Percentiles rank a stretch among this genome's conserved stretches.
phyloP scores from a whole-genome alignment of 1,140 invertebrate species.

The Lordiphosa collinella region DNA sequence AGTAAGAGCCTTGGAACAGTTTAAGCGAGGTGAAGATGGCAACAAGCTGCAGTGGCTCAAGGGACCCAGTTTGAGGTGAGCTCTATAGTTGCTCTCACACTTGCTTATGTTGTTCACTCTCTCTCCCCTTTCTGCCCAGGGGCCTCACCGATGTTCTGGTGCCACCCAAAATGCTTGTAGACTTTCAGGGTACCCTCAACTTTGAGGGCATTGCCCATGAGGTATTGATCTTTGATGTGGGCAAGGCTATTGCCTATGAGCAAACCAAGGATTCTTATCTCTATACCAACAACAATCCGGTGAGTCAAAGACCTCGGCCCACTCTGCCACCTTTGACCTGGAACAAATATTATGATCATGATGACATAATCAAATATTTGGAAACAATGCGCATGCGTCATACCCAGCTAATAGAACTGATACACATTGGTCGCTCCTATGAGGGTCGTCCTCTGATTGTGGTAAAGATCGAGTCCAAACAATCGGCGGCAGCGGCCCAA shows the following conservation, averaged over 20 bases:
- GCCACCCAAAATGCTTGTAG: conserved; percentile 83
- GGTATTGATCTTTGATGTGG: conserved; percentile 86
- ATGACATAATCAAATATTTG: conserved; percentile 84
- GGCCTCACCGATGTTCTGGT: conserved; percentile 86
- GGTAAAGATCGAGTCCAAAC: conserved; percentile 69
- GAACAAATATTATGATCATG: conserved; percentile 85
- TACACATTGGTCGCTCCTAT: conserved; percentile 86
- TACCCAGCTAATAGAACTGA: conserved; percentile 83
- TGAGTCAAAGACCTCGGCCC: conserved; percentile 10
- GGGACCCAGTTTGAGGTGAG: conserved; percentile 69
- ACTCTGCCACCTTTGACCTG: conserved; percentile 79
- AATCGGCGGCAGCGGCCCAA: conserved; percentile 27
- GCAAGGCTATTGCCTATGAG: conserved; percentile 85
- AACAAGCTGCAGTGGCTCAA: conserved; percentile 76
- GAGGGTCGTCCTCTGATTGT: conserved; percentile 86
- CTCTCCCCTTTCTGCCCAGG: conserved; percentile 65
- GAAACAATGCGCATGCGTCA: conserved; percentile 85
- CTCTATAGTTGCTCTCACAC: background rate
- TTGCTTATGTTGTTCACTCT: no score
- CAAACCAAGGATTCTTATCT: conserved; percentile 62
- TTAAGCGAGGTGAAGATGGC: conserved; percentile 65
- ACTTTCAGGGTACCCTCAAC: conserved; percentile 84
- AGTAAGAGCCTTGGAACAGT: conserved; percentile 60
- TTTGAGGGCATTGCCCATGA: conserved; percentile 84
- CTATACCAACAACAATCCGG: conserved; percentile 38